Conservation (phyloP, 1,140 invertebrate species). For the Homalodisca vitripennis region DNA sequence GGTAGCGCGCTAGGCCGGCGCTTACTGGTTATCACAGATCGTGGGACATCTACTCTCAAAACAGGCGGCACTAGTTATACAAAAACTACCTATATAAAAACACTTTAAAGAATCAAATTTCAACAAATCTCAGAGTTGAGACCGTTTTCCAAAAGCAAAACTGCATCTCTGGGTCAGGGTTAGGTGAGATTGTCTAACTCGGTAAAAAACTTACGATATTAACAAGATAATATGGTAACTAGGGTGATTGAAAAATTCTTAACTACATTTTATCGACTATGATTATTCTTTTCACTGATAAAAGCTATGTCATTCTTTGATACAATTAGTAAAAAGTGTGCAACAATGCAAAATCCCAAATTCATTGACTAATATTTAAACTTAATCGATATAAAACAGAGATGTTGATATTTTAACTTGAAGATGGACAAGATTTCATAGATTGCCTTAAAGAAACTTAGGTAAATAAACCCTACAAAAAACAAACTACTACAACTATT, state of each 20-base stretch:
- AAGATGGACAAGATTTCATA: too few species aligned
- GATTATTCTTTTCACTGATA: background rate
- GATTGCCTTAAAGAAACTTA: too few species aligned
- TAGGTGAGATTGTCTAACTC: slow-evolving; percentile 3
- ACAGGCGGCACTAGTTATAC: slow-evolving; percentile 1
- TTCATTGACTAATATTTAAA: too few species aligned
- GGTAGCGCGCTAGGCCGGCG: too few species aligned
- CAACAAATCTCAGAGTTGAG: slow-evolving; percentile 6
- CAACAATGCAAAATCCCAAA: too few species aligned
- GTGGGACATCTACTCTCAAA: slow-evolving; percentile 3
- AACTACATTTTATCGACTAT: background rate
- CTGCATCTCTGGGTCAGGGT: background rate
- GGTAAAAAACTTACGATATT: background rate
- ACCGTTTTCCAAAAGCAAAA: slow-evolving; percentile 20
- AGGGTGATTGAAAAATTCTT: slow-evolving; percentile 6
- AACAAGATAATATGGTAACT: background rate
- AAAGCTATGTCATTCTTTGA: too few species aligned
- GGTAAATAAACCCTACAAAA: too few species aligned
- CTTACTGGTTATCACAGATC: slow-evolving; percentile 13
- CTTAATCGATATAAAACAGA: too few species aligned
- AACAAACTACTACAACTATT: too few species aligned
- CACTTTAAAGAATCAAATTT: slow-evolving; percentile 6
- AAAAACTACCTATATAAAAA: slow-evolving; percentile 14
- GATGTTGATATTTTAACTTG: too few species aligned
- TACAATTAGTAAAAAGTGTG: too few species aligned